Conservation (phyloP, 2,888 invertebrate species). For the Blastobasis adustella region DNA sequence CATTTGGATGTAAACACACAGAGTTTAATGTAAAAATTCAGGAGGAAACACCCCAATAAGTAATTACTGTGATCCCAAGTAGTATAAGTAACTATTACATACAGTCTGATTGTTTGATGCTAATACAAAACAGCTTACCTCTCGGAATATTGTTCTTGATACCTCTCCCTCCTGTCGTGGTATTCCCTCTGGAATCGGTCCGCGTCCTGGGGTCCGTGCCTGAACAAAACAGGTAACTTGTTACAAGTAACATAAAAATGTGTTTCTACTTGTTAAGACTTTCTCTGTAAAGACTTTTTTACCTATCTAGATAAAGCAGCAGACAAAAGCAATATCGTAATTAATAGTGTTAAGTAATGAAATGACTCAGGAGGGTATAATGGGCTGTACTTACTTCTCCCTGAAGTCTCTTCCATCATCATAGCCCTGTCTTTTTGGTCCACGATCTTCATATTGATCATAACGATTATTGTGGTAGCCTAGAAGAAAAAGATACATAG, state of each 20-base stretch:
- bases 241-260: too few relatives aligned
- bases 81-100: too few relatives aligned
- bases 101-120: too few relatives aligned
- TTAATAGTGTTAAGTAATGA: not conserved
- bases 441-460: constrained; percentile 53
- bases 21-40: too few relatives aligned
- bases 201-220: constrained; percentile 45
- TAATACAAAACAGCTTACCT: constrained; percentile 32
- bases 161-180: constrained; percentile 53
- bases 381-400: constrained; percentile 27
- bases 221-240: constrained; percentile 11
- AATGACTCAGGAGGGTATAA: not conserved
- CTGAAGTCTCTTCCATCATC: constrained; percentile 46
- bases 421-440: constrained; percentile 42
- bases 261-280: too few relatives aligned
- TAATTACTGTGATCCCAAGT: too few relatives aligned
- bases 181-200: constrained; percentile 50
- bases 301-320: too few relatives aligned
- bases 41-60: too few relatives aligned
- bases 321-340: too few relatives aligned
- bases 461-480: constrained; percentile 39
- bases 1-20: constrained; percentile 28
- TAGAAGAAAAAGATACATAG: constrained; percentile 11
- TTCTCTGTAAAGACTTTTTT: too few relatives aligned
- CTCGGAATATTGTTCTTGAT: constrained; percentile 43